Evolutionary conservation across 2,113 vertebrate genomes (phyloP), one percentile per base, ranked within the genome.

Genomic region (Mustelus asterias): DNA sequence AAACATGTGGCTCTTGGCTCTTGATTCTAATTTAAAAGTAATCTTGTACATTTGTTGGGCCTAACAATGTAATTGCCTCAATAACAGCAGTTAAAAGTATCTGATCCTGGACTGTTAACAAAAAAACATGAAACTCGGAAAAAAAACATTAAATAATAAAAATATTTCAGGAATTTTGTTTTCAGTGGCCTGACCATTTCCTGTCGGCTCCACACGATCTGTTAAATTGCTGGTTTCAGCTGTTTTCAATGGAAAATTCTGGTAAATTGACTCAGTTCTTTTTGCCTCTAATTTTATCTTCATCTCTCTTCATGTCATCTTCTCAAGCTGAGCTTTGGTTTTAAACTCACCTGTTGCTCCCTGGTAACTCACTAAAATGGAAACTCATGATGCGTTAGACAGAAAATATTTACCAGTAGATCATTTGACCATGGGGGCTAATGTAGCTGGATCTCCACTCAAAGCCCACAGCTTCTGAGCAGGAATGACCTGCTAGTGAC

Each of bases 121-220:
- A 95, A 69, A 94, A 94, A 95, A 48, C 41, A 18, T 48, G 5
- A 54, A 67, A 44, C 94, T 67, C 33, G 22, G 20, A 29, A 54
- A 22, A 76, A 94, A 94, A 60, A 60, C 26, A 60, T 41, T 41
- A 37, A 69, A 70, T 41, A 60, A 60, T 90, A 44, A 95, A 54
- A 95, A 76, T 72, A 95, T 76, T 95, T 72, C 69, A 54, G 67
- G 94, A 95, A 95, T 95, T 95, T 72, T 95, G 94, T 95, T 95
- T 95, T 72, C 69, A 54, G 69, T 54, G 69, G 94, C 37, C 13
- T 54, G 26, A 11, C 54, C 41, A 54, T 95, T 95, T 76, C 69
- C 94, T 95, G 67, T 41, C 58, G 37, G 58, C 63, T 65, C 58
- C 33, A 93, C 60, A 67, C n/a, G 60, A 93, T 93, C 60, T 22